Conservation (phyloP, 2,113 vertebrate species). For the Neogobius melanostomus region DNA sequence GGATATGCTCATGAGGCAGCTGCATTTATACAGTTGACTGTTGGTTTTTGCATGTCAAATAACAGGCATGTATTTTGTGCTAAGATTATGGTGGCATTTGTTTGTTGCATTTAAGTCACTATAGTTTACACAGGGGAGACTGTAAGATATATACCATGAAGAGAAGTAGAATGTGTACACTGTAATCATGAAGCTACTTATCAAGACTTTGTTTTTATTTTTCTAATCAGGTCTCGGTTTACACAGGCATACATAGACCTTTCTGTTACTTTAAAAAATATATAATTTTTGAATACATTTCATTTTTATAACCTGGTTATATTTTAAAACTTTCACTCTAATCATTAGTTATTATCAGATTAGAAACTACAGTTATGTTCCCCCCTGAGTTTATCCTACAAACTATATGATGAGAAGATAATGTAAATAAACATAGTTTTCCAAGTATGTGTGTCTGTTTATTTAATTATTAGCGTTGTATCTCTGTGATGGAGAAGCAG, state of each 20-base stretch:
- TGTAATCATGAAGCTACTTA: slow-evolving; percentile 30
- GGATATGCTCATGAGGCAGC: slow-evolving; percentile 42
- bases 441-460: slow-evolving; percentile 36
- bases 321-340: slow-evolving; percentile 15
- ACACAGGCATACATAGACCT: slow-evolving; percentile 56
- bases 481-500: slow-evolving; percentile 10
- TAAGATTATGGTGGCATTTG: slow-evolving; percentile 11
- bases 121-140: slow-evolving; percentile 36
- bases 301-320: slow-evolving; percentile 28
- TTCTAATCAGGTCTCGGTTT: slow-evolving; percentile 60
- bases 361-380: slow-evolving; percentile 54
- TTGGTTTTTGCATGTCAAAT: slow-evolving; percentile 44
- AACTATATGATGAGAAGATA: slow-evolving; percentile 58
- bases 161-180: slow-evolving; percentile 44
- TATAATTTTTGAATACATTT: slow-evolving; percentile 16
- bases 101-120: slow-evolving; percentile 25
- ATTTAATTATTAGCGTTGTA: neutral
- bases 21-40: slow-evolving; percentile 14
- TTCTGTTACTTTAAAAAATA: slow-evolving; percentile 23
- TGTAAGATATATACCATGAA: slow-evolving; percentile 15
- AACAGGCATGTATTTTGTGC: slow-evolving; percentile 19
- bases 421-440: slow-evolving; percentile 80
- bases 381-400: slow-evolving; percentile 49
- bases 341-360: slow-evolving; percentile 47
- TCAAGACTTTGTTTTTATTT: slow-evolving; percentile 51